Base-by-base conservation (phyloP, 2,888 invertebrate species). In the Busseola fusca region DNA sequence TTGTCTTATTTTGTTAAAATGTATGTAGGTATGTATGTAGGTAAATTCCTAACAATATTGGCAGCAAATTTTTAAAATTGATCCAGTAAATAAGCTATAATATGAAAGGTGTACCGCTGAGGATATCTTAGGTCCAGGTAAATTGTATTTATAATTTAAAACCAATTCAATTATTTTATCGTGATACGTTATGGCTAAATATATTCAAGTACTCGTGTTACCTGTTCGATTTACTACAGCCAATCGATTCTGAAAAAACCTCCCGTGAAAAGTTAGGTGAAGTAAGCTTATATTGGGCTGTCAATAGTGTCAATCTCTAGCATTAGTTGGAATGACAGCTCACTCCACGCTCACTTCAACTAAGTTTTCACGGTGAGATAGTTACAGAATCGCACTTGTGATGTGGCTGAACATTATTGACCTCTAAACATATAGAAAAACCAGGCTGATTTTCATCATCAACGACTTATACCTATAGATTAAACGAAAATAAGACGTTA, bases 91-190 rank as follows among this genome's bases (percentile, higher is more conserved):
- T 40, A 5, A 30, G 14, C 16, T 54, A 21, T 27, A 7, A n/a
- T 12, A 21, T 1, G 7, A 27, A 27, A 21, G 18, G 34, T n/a
- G 18, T 62, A 14, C n/a, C 34, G 10, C 56, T 62, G 14, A 75
- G 69, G 30, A 27, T 12, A 30, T 21, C 12, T 18, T 62, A 14
- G 14, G 57, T 12, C 34, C 56, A 50, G 16, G 18, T 48, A 16
- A 56, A 37, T 73, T 25, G 4, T 18, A 58, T 42, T 54, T 14
- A 45, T 7, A 64, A 34, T 72, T 64, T 34, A 10, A 58, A 58
- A 21, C 6, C 0, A 50, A 48, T 42, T 7, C 1, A 16, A 27
- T 7, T n/a, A 0, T 16, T 42, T 27, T 57, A 2, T 56, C 0
- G 5, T 18, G 12, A 37, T 4, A 50, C 12, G 3, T 12, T 27